Base-by-base conservation (phyloP, 2,888 invertebrate species). In the Monochamus alternatus region DNA sequence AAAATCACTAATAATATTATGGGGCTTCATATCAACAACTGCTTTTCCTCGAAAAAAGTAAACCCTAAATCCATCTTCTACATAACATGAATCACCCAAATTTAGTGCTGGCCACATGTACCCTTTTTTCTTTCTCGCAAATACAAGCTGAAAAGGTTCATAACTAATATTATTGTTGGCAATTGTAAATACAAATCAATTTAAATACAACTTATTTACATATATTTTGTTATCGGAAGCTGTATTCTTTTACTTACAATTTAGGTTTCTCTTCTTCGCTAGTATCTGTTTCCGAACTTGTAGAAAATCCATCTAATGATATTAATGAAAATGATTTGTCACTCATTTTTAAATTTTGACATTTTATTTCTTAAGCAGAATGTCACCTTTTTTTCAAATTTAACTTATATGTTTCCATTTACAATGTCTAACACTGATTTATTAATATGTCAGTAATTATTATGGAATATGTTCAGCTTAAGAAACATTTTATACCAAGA, bases 41-140 rank as follows among this genome's bases (percentile, higher is more conserved):
- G 79, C 78, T 58, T 82, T 81, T 75, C 80, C 80, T 10, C 81
- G 76, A 72, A 82, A 82, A 75, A 81, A 81, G 64, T 82, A 81
- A 32, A 82, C 79, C 51, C 75, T 74, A 31, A 71, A 77, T 1
- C 82, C 81, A 7, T 77, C 30, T 32, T 51, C 14, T 47, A 74
- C 22, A 14, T 75, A 68, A 3, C 47, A 12, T 3, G 80, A 79
- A 52, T 73, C 31, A 5, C 82, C 81, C 43, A 82, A n/a, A n/a
- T 78, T 75, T 30, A 68, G 66, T 30, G 80, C 81, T 3, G 82
- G 82, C 82, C 82, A 82, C 58, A 81, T 70, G 31, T 73, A 63
- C n/a, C 76, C 81, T 52, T 69, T 72, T 43, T 77, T 78, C 69
- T 82, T 81, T 77, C 78, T 79, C 1, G 80, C 83, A 55, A 82